A percentile compares a stretch with the other conserved stretches of the same genome.
Conservation (phyloP, 2,888 invertebrate genomes). For the Rhagophthalmus giganteus region DNA sequence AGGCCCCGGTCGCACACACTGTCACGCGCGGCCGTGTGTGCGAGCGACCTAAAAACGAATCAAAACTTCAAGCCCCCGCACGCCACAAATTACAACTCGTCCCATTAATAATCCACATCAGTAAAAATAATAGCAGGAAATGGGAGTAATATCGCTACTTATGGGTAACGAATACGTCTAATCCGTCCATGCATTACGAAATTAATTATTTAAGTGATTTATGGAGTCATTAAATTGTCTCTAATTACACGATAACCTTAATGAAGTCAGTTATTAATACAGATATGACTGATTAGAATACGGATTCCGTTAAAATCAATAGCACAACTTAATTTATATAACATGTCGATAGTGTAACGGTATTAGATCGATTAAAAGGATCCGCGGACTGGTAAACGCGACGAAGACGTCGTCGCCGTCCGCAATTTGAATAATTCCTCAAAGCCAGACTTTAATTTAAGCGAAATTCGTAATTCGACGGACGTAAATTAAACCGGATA, state of each 20-base stretch:
- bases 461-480: conserved; percentile 15
- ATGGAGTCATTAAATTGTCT: conserved; percentile 17
- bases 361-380: too few species aligned
- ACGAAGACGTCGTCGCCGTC: not conserved
- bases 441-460: conserved; percentile 17
- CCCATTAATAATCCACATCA: too few species aligned
- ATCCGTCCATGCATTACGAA: conserved; percentile 8
- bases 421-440: conserved; percentile 15
- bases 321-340: too few species aligned
- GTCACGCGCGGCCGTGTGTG: too few species aligned
- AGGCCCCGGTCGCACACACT: too few species aligned
- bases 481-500: conserved; percentile 14
- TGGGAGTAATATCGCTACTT: not conserved
- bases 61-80: too few species aligned
- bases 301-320: too few species aligned
- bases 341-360: too few species aligned
- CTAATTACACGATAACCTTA: conserved; percentile 17
- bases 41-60: too few species aligned
- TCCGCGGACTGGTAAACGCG: too few species aligned
- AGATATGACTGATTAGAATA: conserved; percentile 7
- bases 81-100: too few species aligned
- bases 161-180: conserved; percentile 4
- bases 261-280: conserved; percentile 17
- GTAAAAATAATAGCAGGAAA: not conserved
- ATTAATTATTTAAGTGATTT: conserved; percentile 21